phyloP scores from a whole-genome alignment of 2,888 invertebrate genomes.

The Eremobia ochroleuca region DNA sequence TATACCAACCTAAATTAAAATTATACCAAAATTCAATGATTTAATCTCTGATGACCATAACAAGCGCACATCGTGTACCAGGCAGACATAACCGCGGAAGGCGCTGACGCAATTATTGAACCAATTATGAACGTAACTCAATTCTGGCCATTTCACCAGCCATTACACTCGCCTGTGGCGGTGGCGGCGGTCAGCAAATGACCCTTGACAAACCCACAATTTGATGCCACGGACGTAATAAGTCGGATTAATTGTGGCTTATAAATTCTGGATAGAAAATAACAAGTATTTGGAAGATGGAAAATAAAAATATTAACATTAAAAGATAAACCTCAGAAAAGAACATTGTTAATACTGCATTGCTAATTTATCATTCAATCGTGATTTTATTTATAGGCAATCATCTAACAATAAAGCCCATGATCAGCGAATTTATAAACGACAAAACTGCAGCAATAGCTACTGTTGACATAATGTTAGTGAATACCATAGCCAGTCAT shows the following conservation, averaged over 20 bases:
- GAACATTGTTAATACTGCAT: not conserved
- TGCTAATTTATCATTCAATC: not conserved
- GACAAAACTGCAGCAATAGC: not conserved
- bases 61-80: not conserved
- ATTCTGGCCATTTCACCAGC: constrained; percentile 37
- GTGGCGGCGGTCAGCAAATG: constrained; percentile 38
- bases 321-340: not conserved
- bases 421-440: not conserved
- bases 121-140: constrained; percentile 27
- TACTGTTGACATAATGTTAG: not conserved
- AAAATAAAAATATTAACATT: not conserved
- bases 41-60: not conserved
- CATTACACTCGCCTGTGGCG: constrained; percentile 34
- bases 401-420: not conserved
- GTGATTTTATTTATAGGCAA: not conserved
- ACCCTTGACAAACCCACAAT: constrained; percentile 44
- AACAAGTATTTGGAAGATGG: no score
- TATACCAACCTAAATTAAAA: not conserved
- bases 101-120: constrained; percentile 16
- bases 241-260: constrained; percentile 13
- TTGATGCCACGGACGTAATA: constrained; percentile 25
- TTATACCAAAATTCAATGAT: not conserved
- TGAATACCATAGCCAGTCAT: not conserved
- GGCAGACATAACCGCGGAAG: constrained; percentile 15
- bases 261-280: constrained; percentile 8